Evolutionary conservation across 2,113 vertebrate genomes (phyloP), one percentile per base, ranked within the genome.

Genomic region (Asarcornis scutulata): DNA sequence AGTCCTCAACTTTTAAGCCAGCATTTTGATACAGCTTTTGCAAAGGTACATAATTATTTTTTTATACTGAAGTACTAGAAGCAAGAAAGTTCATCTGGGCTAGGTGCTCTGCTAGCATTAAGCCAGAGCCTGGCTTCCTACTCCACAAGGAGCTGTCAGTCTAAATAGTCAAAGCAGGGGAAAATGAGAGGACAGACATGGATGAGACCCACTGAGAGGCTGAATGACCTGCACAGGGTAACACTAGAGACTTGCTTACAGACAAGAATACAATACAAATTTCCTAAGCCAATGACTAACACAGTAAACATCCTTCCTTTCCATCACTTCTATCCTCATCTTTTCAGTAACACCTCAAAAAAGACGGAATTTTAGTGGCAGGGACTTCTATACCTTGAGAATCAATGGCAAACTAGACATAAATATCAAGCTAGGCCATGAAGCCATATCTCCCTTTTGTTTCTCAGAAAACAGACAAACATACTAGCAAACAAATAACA

Each of bases 1-100:
- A 83, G 26, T 59, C 71, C 29, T 90, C 68, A 31, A 52, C 67
- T 95, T 96, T 94, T 76, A 93, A 91, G 72, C 56, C 46, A 77
- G 53, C 21, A 38, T 95, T 89, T 94, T 86, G 89, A 89, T 88
- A 63, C 11, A 83, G 64, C 48, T 90, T 91, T 83, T 75, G 53
- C 75, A 94, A 44, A 40, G 56, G 27, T 42, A 83, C 38, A 23
- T 74, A 88, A 91, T 91, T 83, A 88, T 72, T 78, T 20, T 48
- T 89, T 94, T 81, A 56, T 68, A 85, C 21, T 67, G 68, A 76
- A 78, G 20, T 56, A 27, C 58, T 42, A 80, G 72, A 89, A 69
- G 5, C 31, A 79, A 79, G 73, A 77, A 92, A 76, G 68, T 50
- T 88, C 56, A 92, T 26, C 36, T 59, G 40, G 36, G 25, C 21